phyloP scores from a whole-genome alignment of 2,797 vertebrate genomes.

The Lepilemur ruficaudatus region DNA sequence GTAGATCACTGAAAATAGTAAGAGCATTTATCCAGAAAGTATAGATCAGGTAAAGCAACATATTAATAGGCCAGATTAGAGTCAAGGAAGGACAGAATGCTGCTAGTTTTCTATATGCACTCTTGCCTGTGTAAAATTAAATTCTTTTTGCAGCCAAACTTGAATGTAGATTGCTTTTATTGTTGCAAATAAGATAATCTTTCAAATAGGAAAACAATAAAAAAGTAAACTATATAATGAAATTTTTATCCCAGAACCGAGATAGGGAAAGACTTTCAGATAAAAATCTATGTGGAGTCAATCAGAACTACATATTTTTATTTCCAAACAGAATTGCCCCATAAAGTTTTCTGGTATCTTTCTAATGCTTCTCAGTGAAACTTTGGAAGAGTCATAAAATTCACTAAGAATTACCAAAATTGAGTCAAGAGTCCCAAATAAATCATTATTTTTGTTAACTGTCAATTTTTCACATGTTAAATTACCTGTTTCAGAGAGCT shows the following conservation, averaged over 20 bases:
- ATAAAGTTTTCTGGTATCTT: neutral
- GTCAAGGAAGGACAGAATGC: neutral
- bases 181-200: neutral
- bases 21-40: neutral
- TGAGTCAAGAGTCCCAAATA: neutral
- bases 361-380: constrained; percentile 28
- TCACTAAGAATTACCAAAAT: neutral
- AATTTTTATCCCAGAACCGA: neutral
- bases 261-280: neutral
- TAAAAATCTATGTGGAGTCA: neutral
- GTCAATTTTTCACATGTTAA: constrained; percentile 6
- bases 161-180: constrained; percentile 28
- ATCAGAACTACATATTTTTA: constrained; percentile 13
- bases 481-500: constrained; percentile 14
- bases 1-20: neutral
- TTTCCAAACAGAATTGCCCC: constrained; percentile 37
- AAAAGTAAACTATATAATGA: neutral
- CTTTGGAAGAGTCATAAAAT: constrained; percentile 19
- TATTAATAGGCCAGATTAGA: neutral
- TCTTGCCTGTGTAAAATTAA: neutral
- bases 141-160: neutral
- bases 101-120: neutral
- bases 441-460: neutral
- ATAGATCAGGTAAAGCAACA: neutral
- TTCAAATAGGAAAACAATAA: neutral